Base-by-base conservation (phyloP, 2,797 vertebrate genomes). In the Falco cherrug region DNA sequence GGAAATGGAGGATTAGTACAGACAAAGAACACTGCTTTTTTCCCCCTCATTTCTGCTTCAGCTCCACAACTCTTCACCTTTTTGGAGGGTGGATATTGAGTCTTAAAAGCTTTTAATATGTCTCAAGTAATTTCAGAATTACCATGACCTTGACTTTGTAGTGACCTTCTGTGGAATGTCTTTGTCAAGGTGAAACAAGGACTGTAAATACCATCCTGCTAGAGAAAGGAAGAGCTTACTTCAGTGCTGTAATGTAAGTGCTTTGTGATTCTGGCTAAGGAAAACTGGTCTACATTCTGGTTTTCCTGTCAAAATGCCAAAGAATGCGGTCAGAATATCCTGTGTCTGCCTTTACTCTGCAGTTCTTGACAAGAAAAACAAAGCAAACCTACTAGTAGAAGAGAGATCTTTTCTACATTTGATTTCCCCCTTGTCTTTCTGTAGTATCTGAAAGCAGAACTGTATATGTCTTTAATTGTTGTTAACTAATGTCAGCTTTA, bases 201-300 rank as follows among this genome's bases (percentile, higher is more conserved):
- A 53, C 39, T 84, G 12, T 84, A 90, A 93, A 57, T 81, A 41
- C 60, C 45, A 63, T 60, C 41, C 48, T 69, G 54, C 29, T 61
- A 24, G 39, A 69, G 81, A 76, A 87, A 73, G 53, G 64, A 91
- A 81, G 61, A 65, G 24, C 39, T 75, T 89, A 6, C 45, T 60
- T 85, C 75, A 33, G 20, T 54, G 56, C 41, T 90, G 28, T 35
- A 28, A 48, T 3, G 80, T 77, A 96, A 95, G 35, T 92, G 95
- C 96, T 97, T 96, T 95, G 94, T 97, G 95, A 96, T 90, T 84
- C 83, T 97, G 45, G 88, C 76, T 95, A 96, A 97, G 76, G 87
- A 47, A 93, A 94, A 92, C 64, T 91, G 41, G n/a, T 64, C 74
- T 94, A 3, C 70, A 25, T 81, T 92, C 76, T 41, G 63, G 21